Evolutionary conservation across 2,797 vertebrate species (phyloP).

Genomic region (Nothura maculosa): DNA sequence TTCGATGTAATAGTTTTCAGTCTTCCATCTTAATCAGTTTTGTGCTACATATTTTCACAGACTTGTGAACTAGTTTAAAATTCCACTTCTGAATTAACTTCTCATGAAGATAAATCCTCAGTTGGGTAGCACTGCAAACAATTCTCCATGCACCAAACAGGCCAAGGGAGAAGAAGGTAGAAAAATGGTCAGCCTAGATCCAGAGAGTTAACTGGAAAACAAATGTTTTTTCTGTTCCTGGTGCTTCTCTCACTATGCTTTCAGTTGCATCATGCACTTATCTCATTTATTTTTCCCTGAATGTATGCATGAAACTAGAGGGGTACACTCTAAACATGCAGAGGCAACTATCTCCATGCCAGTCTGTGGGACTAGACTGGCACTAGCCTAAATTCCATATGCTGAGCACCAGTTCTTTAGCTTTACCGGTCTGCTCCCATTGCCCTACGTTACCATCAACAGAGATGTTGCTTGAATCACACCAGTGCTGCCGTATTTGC

Average conservation of each 20-base stretch:
- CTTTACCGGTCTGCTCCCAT: neutral
- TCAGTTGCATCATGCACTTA: neutral
- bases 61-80: neutral
- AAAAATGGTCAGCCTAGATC: neutral
- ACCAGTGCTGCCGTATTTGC: fast-evolving
- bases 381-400: neutral
- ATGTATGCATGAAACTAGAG: neutral
- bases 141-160: neutral
- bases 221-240: neutral
- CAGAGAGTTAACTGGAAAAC: neutral
- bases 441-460: neutral
- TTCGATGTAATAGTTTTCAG: neutral
- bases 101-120: neutral
- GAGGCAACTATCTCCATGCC: too few relatives aligned
- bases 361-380: neutral
- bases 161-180: fast-evolving
- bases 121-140: neutral
- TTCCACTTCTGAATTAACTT: neutral
- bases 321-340: neutral
- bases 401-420: neutral
- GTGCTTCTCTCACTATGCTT: neutral
- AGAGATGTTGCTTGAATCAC: neutral
- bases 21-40: neutral
- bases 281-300: neutral
- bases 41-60: neutral